A percentile compares a stretch with the other conserved stretches of the same genome.
Evolutionary conservation across 2,888 invertebrate species (phyloP).

Genomic region (Lasioglossum figueresi): DNA sequence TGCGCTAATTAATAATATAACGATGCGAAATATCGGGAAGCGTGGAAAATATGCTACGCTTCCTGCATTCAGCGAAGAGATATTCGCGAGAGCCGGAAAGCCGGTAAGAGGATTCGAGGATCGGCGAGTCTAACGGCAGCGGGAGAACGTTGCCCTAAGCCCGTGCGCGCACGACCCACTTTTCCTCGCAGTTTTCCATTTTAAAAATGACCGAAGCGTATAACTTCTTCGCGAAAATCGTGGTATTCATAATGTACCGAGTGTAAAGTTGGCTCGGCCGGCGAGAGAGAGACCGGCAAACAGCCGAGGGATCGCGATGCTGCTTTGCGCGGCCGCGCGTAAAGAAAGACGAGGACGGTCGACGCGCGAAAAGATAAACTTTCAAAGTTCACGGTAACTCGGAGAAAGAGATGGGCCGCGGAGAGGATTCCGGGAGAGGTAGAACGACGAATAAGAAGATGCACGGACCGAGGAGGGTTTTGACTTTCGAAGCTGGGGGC

Average conservation of each 20-base stretch:
- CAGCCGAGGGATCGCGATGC: constrained; percentile 28
- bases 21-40: background rate
- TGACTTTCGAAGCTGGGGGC: constrained; percentile 35
- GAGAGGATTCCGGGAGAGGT: constrained; percentile 6
- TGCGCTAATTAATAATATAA: constrained; percentile 27
- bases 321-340: background rate
- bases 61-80: constrained; percentile 23
- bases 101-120: constrained; percentile 61
- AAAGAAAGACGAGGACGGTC: constrained; percentile 31
- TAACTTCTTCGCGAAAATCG: constrained; percentile 71
- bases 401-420: constrained; percentile 42
- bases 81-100: constrained; percentile 45
- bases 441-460: constrained; percentile 35
- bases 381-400: constrained; percentile 78
- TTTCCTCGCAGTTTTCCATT: constrained; percentile 58
- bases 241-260: constrained; percentile 77
- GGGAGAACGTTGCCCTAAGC: constrained; percentile 38
- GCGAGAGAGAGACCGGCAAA: constrained; percentile 27
- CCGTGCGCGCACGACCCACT: constrained; percentile 56
- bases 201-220: constrained; percentile 67
- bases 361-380: constrained; percentile 77
- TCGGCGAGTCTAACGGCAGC: constrained; percentile 5
- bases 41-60: constrained; percentile 27
- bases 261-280: constrained; percentile 73
- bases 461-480: constrained; percentile 13